phyloP scores from a whole-genome alignment of 2,113 vertebrate species.

The Tachysurus fulvidraco region DNA sequence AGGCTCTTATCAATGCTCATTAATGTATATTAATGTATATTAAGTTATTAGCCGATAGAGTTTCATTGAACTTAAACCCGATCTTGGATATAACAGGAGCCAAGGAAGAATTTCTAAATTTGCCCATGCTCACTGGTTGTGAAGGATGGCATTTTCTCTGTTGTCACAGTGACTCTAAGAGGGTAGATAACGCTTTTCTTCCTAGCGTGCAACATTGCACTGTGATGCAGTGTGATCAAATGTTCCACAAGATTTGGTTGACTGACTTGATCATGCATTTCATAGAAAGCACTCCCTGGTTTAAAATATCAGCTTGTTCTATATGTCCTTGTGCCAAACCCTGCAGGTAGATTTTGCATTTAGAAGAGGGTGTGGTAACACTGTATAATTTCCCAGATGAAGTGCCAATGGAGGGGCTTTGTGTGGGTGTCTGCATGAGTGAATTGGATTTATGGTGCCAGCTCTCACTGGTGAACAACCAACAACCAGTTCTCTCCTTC shows the following conservation, averaged over 20 bases:
- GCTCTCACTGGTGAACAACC: constrained; percentile 15
- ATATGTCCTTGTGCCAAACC: neutral
- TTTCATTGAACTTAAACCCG: too few species aligned
- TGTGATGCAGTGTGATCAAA: neutral
- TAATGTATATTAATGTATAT: neutral
- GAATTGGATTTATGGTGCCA: constrained; percentile 5
- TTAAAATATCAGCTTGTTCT: neutral
- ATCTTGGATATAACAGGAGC: too few species aligned
- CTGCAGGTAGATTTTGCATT: constrained; percentile 29
- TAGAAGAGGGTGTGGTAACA: neutral
- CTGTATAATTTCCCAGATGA: neutral
- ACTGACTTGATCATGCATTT: neutral
- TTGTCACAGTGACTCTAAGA: neutral
- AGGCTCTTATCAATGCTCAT: neutral
- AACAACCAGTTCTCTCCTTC: constrained; percentile 8
- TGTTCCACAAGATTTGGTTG: neutral
- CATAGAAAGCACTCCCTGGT: neutral
- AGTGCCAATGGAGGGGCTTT: neutral
- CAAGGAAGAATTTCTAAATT: too few species aligned
- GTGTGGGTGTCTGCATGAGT: constrained; percentile 6
- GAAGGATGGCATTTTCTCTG: neutral
- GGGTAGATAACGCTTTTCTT: neutral
- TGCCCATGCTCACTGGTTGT: too few species aligned
- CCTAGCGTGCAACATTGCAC: neutral
- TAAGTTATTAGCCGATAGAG: neutral